Base-by-base conservation (phyloP, 2,797 vertebrate genomes). In the Lacerta agilis region DNA sequence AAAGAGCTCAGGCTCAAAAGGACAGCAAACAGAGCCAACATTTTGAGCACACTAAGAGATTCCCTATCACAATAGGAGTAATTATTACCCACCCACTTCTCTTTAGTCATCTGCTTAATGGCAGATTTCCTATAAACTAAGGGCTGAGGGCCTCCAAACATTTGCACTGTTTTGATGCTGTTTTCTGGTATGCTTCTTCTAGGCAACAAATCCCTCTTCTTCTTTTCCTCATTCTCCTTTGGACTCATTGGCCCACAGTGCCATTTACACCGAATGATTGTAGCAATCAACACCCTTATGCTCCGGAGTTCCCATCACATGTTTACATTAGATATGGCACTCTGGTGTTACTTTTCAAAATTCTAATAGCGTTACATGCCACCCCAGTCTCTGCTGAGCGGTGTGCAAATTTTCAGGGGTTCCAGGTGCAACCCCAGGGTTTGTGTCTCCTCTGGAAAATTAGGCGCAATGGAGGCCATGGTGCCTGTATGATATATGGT, bases 1-100 rank as follows among this genome's bases (percentile, higher is more conserved):
- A 82, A 90, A 86, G 13, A 78, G 2, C 6, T 85, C 86, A 73
- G 81, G 67, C 79, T 5, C 38, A 45, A 69, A 10, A 86, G 79
- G 73, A 36, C 3, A 75, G 49, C 29, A 78, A 20, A 43, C 76
- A 77, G 76, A 55, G 76, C 4, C 10, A 86, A 55, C 13, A 6
- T 86, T 11, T 86, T 9, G 27, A 43, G 75, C 33, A 1, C 49
- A 85, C 75, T 43, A 71, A 73, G 67, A 23, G 5, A 9, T 41
- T 20, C 67, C 13, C 13, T 2, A 4, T n/a, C 7, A 23, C 69
- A 73, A 38, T 27, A 85, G 17, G 8, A 41, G 8, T n/a, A 9
- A n/a, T 43, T 43, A 29, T 0, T 33, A 3, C 58, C 2, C 49
- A 82, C 55, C 8, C 0, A 0, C 58, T 66, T 75, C 1, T 79